Evolutionary conservation across 2,888 invertebrate species (phyloP), one percentile per base, ranked within the genome.

Genomic region (Catonia carolina): DNA sequence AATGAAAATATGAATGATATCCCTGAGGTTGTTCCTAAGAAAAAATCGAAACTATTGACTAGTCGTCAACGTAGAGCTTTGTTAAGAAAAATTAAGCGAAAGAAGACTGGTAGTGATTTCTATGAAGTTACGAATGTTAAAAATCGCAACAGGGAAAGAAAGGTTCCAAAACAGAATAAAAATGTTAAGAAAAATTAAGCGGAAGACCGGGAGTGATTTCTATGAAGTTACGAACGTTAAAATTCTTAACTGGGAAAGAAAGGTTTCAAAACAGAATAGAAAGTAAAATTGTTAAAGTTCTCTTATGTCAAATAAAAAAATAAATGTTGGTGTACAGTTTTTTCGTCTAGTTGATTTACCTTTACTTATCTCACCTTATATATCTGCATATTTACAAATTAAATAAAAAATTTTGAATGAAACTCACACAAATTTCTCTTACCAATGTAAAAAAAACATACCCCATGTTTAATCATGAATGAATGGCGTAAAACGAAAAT

Each of bases 51-150:
- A 67, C 79, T 65, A 83, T 67, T 87, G 51, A 89, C 86, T 1
- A 86, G 89, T 42, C 90, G 86, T 72, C 81, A 89, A 68, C 79
- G 82, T 63, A 79, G 92, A 63, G 84, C 86, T 0, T 64, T 83
- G 2, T 89, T 90, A 61, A 78, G 91, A 64, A 79, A 84, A 10
- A 80, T 80, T 62, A 88, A 85, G 64, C 78, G 88, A 10, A 88
- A 85, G 70, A 91, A 89, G 69, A 83, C 88, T 59, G 92, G 92
- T 65, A 89, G 87, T 71, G 88, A 92, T 73, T 92, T 92, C 70
- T 92, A 92, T 72, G 90, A 90, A 78, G 82, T 86, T 27, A 78
- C 86, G 8, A 92, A 93, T 77, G 92, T 92, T 53, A 92, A 92
- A 71, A 92, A 92, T 72, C 82, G 85, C 64, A 90, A 66, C 53